These are phyloP conservation scores for Forbesichthys agassizii DNA, from an alignment of 2,113 vertebrate species.

Conservation along the genomic window DNA sequence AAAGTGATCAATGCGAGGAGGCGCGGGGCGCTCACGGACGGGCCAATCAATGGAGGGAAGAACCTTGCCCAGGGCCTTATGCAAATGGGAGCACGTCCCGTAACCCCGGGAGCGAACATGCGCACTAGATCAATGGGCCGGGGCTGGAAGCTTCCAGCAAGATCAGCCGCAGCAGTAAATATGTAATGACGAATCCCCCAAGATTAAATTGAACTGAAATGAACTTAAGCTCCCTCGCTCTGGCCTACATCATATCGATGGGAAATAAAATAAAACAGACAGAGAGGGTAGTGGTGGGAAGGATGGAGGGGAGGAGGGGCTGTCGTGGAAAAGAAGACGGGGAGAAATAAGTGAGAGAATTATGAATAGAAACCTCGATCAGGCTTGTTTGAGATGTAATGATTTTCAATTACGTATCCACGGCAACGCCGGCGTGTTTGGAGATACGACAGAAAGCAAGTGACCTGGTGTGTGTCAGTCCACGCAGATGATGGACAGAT, in stretches of 20 bases:
- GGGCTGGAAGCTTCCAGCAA: slow-evolving; percentile 94
- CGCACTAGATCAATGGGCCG: slow-evolving; percentile 95
- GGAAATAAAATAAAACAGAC: slow-evolving; percentile 60
- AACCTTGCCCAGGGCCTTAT: slow-evolving; percentile 99
- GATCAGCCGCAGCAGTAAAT: slow-evolving; percentile 94
- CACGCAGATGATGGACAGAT: no score
- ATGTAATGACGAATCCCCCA: slow-evolving; percentile 94
- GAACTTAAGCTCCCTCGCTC: slow-evolving; percentile 79
- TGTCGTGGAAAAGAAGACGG: slow-evolving; percentile 13
- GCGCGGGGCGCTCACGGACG: slow-evolving; percentile 95
- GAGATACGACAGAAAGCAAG: slow-evolving; percentile 24
- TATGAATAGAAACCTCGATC: slow-evolving; percentile 63
- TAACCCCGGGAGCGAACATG: slow-evolving; percentile 95
- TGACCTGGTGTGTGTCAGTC: slow-evolving; percentile 2
- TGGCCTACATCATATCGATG: slow-evolving; percentile 76
- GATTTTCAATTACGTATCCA: slow-evolving; percentile 73
- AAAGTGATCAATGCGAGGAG: slow-evolving; percentile 97
- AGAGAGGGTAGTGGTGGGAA: neutral
- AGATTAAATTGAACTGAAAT: slow-evolving; percentile 80
- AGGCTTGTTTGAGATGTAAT: slow-evolving; percentile 67
- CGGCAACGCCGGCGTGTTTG: slow-evolving; percentile 60
- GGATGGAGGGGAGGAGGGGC: slow-evolving; percentile 20
- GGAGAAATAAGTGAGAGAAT: slow-evolving; percentile 46
- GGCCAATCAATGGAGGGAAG: slow-evolving; percentile 99
- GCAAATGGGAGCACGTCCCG: slow-evolving; percentile 96